Conservation (phyloP, 2,888 invertebrate genomes). For the Dorcus hopei region DNA sequence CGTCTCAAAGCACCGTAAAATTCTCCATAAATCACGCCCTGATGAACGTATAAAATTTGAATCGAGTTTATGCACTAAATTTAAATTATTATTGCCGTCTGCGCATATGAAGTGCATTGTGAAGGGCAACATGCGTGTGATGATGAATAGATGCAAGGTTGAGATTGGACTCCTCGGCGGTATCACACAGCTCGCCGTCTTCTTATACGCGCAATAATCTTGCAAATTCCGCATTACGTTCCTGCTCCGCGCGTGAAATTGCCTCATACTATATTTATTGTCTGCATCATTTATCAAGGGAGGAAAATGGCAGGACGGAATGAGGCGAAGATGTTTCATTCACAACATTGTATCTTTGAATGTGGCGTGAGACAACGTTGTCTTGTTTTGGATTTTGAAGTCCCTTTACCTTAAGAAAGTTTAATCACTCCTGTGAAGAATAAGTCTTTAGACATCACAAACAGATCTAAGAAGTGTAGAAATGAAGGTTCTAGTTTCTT, state of each 20-base stretch:
- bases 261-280: slow-evolving; percentile 19
- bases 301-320: background rate
- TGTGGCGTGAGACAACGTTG: background rate
- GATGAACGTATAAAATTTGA: too few species aligned
- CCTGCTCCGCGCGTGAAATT: slow-evolving; percentile 13
- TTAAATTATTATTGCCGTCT: too few species aligned
- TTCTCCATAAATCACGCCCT: too few species aligned
- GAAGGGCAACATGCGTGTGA: background rate
- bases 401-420: too few species aligned
- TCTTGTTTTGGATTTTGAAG: background rate
- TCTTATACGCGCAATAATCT: slow-evolving; percentile 11
- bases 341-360: background rate
- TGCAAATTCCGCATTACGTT: slow-evolving; percentile 8
- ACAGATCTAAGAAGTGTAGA: too few species aligned
- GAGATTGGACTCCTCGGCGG: slow-evolving; percentile 4
- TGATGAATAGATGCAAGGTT: slow-evolving; percentile 10
- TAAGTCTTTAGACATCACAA: too few species aligned
- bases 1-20: too few species aligned
- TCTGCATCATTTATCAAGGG: slow-evolving; percentile 17
- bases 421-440: too few species aligned
- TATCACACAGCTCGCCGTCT: background rate
- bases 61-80: too few species aligned
- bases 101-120: background rate
- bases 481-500: too few species aligned
- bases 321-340: background rate